Evolutionary conservation across 2,888 invertebrate species (phyloP).

Genomic region (Ptychoptera albimana): DNA sequence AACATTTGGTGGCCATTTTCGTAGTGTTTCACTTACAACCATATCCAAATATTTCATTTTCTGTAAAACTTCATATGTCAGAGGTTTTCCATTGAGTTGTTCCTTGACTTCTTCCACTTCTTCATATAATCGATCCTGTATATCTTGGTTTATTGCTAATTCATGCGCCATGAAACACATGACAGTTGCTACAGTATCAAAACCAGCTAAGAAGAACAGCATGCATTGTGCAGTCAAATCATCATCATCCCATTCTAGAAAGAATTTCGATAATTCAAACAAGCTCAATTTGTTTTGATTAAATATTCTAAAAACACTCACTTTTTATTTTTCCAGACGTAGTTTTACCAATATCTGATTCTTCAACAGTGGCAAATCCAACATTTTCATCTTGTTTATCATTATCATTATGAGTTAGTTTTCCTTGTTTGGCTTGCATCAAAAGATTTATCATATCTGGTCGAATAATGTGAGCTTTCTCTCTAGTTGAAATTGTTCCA

Average conservation of each 20-base stretch:
- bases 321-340: not conserved
- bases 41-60: constrained; percentile 43
- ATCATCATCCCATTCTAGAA: constrained; percentile 27
- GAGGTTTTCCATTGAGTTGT: constrained; percentile 28
- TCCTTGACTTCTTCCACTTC: constrained; percentile 36
- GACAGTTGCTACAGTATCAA: constrained; percentile 30
- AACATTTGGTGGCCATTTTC: constrained; percentile 35
- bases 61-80: constrained; percentile 38
- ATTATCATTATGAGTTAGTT: not conserved
- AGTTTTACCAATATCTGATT: constrained; percentile 17
- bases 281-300: not conserved
- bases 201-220: constrained; percentile 40
- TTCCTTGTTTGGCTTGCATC: constrained; percentile 32
- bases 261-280: too few relatives aligned
- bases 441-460: constrained; percentile 30
- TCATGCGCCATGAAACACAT: constrained; percentile 39
- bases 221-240: constrained; percentile 41
- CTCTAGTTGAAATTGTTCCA: not conserved
- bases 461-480: not conserved
- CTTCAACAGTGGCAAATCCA: constrained; percentile 19
- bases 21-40: constrained; percentile 34
- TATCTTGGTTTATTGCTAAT: constrained; percentile 38
- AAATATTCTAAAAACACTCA: constrained; percentile 15
- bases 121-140: constrained; percentile 35
- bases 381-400: not conserved